Base-by-base conservation (phyloP, 2,888 invertebrate species). In the Latheticus oryzae region DNA sequence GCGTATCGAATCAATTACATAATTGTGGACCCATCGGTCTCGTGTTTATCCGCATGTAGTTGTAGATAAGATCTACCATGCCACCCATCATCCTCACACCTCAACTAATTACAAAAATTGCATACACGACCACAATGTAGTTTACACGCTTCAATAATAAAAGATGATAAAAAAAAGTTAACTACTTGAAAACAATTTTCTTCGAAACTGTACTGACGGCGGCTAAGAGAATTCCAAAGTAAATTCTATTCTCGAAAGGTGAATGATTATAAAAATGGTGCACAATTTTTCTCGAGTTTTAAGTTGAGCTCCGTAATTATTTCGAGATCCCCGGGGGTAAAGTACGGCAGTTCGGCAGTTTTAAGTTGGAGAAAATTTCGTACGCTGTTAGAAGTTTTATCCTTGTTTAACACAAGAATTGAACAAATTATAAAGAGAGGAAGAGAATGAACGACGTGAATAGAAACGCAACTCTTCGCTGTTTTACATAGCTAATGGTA, bases 221-320 rank as follows among this genome's bases (percentile, higher is more conserved):
- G 48, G 35, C 48, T 48, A 48, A 48, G 55, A 52, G 47, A 58
- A 48, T 54, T 63, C 62, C 63, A 64, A 69, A 68, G 70, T 66
- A 67, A 70, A 73, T 73, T 73, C 72, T 66, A 72, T 73, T 69
- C 72, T 73, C 71, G 71, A 75, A 76, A 77, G 76, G 76, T 77
- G 76, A 77, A 77, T 72, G 76, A 77, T 76, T 75, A 77, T 75
- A 76, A 77, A 77, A 77, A 77, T 76, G 76, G 76, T 72, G 72
- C 69, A 73, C 76, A 75, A 76, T 76, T 76, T 76, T 76, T 76
- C 76, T 76, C 75, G 73, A 76, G 74, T 76, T 75, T 76, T 76
- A 76, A 76, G 73, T 76, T 74, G 75, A 75, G 75, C 74, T 69
- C 64, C 73, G 74, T 76, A 76, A 76, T 76, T 76, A 76, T 76